Conservation (phyloP, 92 coral and sea anemone species). For the Porites divaricata region DNA sequence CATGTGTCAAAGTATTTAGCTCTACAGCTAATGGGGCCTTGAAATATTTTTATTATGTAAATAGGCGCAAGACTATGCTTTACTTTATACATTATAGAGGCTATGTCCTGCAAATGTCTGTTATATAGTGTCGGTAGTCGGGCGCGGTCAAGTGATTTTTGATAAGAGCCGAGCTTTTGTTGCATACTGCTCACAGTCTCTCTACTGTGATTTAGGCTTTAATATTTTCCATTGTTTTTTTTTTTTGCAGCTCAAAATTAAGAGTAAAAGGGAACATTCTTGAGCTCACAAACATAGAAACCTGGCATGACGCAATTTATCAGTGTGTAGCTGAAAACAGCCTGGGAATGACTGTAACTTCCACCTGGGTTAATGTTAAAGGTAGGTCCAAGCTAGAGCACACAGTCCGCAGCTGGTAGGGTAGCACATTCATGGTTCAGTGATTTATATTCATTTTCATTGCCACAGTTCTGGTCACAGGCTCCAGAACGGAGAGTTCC, state of each 20-base stretch:
- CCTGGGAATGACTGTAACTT: constrained; percentile 22
- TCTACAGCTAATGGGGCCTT: too few species aligned
- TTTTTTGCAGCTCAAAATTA: neutral
- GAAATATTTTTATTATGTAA: too few species aligned
- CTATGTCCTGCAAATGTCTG: too few species aligned
- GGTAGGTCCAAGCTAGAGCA: neutral
- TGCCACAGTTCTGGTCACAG: neutral
- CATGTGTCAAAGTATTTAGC: too few species aligned
- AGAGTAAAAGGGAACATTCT: neutral
- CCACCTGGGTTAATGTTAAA: constrained; percentile 18
- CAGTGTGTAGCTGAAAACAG: constrained; percentile 34
- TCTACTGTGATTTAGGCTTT: too few species aligned
- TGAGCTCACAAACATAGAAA: neutral
- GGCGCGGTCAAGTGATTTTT: too few species aligned
- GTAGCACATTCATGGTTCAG: too few species aligned
- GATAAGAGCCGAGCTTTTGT: too few species aligned
- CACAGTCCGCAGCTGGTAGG: neutral
- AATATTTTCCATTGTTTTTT: neutral
- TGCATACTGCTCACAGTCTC: too few species aligned
- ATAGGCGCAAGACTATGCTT: too few species aligned
- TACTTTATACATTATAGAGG: too few species aligned
- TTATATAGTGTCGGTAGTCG: too few species aligned
- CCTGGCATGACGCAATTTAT: constrained; percentile 28
- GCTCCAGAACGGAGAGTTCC: neutral
- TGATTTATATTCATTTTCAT: neutral